phyloP scores from a whole-genome alignment of 1,140 invertebrate genomes.

The Hypothenemus hampei region DNA sequence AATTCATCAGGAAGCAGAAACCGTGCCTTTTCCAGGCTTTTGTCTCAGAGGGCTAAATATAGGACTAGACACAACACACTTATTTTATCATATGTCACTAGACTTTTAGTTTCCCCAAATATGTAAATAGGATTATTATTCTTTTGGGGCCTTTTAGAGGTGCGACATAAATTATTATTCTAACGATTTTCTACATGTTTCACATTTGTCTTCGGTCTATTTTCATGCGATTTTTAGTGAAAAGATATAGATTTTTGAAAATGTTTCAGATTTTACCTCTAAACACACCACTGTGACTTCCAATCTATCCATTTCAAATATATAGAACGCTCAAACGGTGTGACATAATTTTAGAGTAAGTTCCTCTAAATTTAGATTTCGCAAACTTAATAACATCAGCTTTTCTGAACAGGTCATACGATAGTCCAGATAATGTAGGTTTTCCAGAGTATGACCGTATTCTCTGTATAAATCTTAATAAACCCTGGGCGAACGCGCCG shows the following conservation, averaged over 20 bases:
- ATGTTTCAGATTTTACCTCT: too few relatives aligned
- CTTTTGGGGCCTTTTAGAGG: conserved; percentile 19
- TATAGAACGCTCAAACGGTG: too few relatives aligned
- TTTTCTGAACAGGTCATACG: too few relatives aligned
- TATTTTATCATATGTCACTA: conserved; percentile 24
- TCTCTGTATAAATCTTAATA: conserved; percentile 47
- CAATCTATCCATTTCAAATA: too few relatives aligned
- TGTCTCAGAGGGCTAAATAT: conserved; percentile 16
- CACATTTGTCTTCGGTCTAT: too few relatives aligned
- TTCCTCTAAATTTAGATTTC: too few relatives aligned
- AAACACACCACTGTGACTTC: too few relatives aligned
- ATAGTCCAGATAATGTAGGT: too few relatives aligned
- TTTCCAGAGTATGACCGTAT: conserved; percentile 6
- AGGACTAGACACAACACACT: conserved; percentile 26
- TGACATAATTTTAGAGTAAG: too few relatives aligned
- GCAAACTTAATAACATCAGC: too few relatives aligned
- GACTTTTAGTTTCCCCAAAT: conserved; percentile 21
- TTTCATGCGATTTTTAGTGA: too few relatives aligned
- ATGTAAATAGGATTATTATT: conserved; percentile 26
- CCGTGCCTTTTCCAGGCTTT: conserved; percentile 21
- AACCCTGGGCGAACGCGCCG: conserved; percentile 44
- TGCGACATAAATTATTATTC: conserved; percentile 18
- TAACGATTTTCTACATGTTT: conserved; percentile 10
- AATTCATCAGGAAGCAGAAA: conserved; percentile 19
- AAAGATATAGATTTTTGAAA: too few relatives aligned